These are phyloP conservation scores for Ovibos moschatus DNA, from an alignment of 2,113 vertebrate species.

Conservation along the genomic window DNA sequence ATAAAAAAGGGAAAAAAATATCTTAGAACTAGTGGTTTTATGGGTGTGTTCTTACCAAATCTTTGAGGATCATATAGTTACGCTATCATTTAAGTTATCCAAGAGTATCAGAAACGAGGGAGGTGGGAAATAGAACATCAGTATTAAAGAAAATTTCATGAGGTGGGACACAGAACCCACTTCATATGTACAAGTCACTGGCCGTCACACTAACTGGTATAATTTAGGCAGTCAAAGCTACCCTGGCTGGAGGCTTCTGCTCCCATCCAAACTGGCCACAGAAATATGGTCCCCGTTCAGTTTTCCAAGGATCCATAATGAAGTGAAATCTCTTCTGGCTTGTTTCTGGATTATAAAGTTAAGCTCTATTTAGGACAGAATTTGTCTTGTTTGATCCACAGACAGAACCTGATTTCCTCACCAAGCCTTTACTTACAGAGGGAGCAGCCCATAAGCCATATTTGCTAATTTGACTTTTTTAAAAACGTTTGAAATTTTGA, in stretches of 20 bases:
- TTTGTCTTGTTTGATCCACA: background rate
- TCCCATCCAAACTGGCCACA: background rate
- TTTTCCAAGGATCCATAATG: background rate
- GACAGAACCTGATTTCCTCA: background rate
- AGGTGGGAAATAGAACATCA: background rate
- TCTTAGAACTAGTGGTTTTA: background rate
- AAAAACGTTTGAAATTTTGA: background rate
- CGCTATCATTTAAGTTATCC: background rate
- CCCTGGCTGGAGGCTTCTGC: background rate
- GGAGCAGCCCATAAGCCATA: background rate
- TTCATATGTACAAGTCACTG: background rate
- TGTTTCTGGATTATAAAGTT: background rate
- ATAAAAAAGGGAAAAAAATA: background rate
- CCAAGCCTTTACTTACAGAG: background rate
- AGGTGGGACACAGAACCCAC: background rate
- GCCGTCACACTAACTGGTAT: background rate
- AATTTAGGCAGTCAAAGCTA: background rate
- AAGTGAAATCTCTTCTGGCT: background rate
- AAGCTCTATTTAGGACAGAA: background rate
- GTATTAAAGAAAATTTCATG: background rate
- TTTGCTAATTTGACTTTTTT: background rate
- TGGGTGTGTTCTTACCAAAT: background rate
- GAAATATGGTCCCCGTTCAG: background rate
- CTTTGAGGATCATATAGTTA: background rate
- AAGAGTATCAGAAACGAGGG: background rate